These are phyloP conservation scores for Eilema sororculum DNA, from an alignment of 2,888 invertebrate genomes.

Conservation along the genomic window DNA sequence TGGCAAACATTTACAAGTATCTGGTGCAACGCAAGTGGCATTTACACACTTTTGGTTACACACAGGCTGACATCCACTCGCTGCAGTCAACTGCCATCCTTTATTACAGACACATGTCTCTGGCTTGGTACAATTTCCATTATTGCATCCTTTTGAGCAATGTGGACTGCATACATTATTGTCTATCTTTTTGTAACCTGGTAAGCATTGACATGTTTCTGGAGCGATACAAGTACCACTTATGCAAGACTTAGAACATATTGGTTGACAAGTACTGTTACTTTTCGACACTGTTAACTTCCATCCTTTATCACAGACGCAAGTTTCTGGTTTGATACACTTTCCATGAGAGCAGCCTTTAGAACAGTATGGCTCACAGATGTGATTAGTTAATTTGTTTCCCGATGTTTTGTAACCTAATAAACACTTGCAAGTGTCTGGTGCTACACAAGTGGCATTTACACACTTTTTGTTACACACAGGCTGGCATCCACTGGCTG, in stretches of 20 bases:
- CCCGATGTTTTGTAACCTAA: neutral
- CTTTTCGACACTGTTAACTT: neutral
- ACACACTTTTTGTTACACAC: constrained; percentile 15
- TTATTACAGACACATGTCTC: constrained; percentile 7
- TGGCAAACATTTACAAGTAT: constrained; percentile 13
- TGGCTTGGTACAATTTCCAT: constrained; percentile 14
- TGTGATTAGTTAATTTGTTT: neutral
- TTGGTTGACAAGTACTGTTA: constrained; percentile 19
- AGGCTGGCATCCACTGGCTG: constrained; percentile 4
- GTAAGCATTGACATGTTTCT: constrained; percentile 21
- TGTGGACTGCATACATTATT: constrained; percentile 15
- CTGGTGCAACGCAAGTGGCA: constrained; percentile 17
- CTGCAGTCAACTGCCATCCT: constrained; percentile 26
- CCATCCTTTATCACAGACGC: constrained; percentile 32
- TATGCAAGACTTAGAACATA: constrained; percentile 23
- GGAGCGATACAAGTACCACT: constrained; percentile 23
- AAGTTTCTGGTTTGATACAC: constrained; percentile 32
- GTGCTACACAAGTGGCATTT: constrained; percentile 15
- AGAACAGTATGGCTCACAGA: constrained; percentile 29
- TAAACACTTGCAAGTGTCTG: constrained; percentile 26
- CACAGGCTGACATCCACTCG: constrained; percentile 23
- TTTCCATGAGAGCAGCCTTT: constrained; percentile 25
- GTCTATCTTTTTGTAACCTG: constrained; percentile 12
- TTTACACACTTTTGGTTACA: constrained; percentile 24
- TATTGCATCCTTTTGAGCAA: constrained; percentile 19